Percentiles rank a stretch among this genome's conserved stretches.
Conservation (phyloP, 2,888 invertebrate species). For the Tetheella fluctuosa region DNA sequence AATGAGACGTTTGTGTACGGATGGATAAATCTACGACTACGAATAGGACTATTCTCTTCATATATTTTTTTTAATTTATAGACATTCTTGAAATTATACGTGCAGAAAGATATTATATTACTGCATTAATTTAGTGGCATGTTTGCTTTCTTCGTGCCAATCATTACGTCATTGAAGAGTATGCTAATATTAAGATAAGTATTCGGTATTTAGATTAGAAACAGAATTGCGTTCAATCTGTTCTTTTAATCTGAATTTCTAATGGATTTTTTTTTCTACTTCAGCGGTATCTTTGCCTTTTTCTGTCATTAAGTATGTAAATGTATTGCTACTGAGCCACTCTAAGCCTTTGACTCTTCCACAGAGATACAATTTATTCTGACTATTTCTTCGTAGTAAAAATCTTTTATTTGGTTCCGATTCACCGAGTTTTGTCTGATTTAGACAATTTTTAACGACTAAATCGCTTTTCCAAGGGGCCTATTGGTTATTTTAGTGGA, state of each 20-base stretch:
- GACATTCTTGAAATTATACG: not conserved
- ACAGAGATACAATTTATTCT: not conserved
- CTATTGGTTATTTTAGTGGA: not conserved
- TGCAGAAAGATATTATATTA: not conserved
- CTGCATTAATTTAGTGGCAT: not conserved
- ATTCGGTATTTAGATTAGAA: not conserved
- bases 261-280: constrained; percentile 17
- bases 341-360: not conserved
- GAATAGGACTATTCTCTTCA: no score
- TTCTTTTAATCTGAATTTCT: constrained; percentile 1
- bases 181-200: constrained; percentile 13
- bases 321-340: not conserved
- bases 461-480: not conserved
- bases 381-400: not conserved
- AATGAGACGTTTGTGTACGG: not conserved
- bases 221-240: not conserved
- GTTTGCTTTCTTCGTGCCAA: not conserved
- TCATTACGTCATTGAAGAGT: not conserved
- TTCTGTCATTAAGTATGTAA: constrained; percentile 4
- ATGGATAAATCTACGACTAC: no score
- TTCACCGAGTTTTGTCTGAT: not conserved
- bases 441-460: not conserved
- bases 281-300: constrained; percentile 14
- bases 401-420: not conserved
- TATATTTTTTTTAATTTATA: not conserved